A percentile compares a stretch with the other conserved stretches of the same genome.
Evolutionary conservation across 2,113 vertebrate species (phyloP).

Genomic region (Chaetodon auriga): DNA sequence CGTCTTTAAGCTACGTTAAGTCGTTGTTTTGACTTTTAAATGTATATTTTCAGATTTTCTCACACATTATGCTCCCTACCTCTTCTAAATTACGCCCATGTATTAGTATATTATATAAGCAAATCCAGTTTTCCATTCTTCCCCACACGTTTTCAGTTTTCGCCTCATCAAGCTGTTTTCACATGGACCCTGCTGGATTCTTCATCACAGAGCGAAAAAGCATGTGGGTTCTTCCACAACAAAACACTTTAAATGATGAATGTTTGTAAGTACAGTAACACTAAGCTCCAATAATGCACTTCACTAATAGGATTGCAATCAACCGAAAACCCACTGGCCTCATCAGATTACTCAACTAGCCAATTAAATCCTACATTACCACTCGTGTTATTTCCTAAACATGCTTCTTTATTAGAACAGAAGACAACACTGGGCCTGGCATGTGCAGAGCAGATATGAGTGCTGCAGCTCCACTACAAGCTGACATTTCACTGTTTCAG

Average conservation of each 20-base stretch:
- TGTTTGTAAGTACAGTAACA: conserved; percentile 23
- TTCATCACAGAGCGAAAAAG: conserved; percentile 16
- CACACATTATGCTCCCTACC: background rate
- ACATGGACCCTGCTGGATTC: conserved; percentile 9
- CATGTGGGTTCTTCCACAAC: conserved; percentile 13
- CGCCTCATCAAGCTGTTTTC: background rate
- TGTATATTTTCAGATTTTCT: background rate
- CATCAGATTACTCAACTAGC: conserved; percentile 59
- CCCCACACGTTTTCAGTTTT: background rate
- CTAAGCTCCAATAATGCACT: conserved; percentile 65
- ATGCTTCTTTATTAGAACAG: background rate
- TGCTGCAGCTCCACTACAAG: no score
- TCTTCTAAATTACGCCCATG: background rate
- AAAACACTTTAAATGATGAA: conserved; percentile 73
- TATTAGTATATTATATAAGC: background rate
- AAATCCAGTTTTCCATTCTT: background rate
- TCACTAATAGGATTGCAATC: conserved; percentile 71
- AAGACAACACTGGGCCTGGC: background rate
- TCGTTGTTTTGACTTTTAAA: background rate
- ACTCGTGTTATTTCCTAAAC: conserved; percentile 2
- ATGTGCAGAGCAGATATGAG: background rate
- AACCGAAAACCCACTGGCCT: conserved; percentile 57
- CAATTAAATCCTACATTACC: conserved; percentile 14
- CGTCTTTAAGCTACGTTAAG: background rate
- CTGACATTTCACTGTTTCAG: background rate